phyloP scores from a whole-genome alignment of 1,140 invertebrate species.

The Drosophila micromelanica region DNA sequence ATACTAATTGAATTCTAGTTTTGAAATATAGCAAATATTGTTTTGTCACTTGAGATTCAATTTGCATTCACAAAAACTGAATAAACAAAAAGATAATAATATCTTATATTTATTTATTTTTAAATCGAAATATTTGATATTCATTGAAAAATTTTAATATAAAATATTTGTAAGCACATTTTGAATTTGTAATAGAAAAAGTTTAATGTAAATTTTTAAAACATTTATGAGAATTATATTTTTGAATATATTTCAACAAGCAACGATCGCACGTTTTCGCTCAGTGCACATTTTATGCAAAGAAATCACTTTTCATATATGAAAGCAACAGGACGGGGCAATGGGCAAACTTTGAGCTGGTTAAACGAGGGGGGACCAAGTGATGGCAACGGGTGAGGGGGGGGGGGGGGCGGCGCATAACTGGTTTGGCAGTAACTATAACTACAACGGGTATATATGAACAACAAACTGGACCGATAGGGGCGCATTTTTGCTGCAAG shows the following conservation, averaged over 20 bases:
- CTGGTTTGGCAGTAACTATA: conserved; percentile 41
- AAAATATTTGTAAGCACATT: too few species aligned
- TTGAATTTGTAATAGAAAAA: too few species aligned
- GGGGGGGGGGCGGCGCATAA: conserved; percentile 14
- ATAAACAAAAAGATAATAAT: neutral
- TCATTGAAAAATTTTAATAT: too few species aligned
- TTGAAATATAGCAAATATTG: too few species aligned
- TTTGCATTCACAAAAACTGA: too few species aligned
- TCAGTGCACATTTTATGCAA: conserved; percentile 73
- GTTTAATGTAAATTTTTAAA: too few species aligned
- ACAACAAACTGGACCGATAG: conserved; percentile 63
- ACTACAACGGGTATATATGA: conserved; percentile 24
- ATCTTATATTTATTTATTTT: too few species aligned
- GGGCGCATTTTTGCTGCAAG: conserved; percentile 80
- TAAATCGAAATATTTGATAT: neutral
- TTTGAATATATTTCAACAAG: neutral
- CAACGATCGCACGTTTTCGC: conserved; percentile 3
- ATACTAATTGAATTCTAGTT: too few species aligned
- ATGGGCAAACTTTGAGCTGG: neutral
- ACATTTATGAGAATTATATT: too few species aligned
- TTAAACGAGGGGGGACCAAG: neutral
- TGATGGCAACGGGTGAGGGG: too few species aligned
- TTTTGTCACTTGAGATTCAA: too few species aligned
- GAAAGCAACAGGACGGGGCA: conserved; percentile 44
- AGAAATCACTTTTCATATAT: conserved; percentile 81